Evolutionary conservation across 2,113 vertebrate genomes (phyloP).

Genomic region (Podarcis raffonei): DNA sequence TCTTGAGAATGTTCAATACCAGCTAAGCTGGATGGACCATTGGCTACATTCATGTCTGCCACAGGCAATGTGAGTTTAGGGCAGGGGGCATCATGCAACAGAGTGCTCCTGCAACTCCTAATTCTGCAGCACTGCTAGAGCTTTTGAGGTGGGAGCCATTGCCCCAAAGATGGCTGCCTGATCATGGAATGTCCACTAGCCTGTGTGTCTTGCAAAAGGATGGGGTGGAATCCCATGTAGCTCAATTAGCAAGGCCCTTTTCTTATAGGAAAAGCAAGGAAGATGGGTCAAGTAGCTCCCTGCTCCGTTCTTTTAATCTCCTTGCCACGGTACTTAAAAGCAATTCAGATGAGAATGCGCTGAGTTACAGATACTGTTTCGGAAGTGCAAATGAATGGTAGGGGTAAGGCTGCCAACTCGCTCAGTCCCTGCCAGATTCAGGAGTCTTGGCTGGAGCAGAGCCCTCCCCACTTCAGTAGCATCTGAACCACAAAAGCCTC

Average conservation of each 20-base stretch:
- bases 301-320: slow-evolving; percentile 7
- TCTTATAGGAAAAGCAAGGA: neutral
- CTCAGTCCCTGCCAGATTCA: neutral
- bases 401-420: neutral
- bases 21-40: neutral
- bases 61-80: neutral
- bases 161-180: neutral
- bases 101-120: neutral
- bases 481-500: neutral
- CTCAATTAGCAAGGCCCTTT: accelerated
- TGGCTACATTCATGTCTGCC: neutral
- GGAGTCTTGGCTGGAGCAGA: neutral
- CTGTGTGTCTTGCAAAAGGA: neutral
- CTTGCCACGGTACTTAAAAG: neutral
- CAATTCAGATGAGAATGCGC: neutral
- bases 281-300: neutral
- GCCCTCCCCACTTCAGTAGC: neutral
- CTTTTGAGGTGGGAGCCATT: neutral
- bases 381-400: neutral
- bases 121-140: neutral
- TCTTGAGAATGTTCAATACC: neutral
- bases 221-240: neutral
- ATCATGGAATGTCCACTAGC: neutral
- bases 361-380: neutral
- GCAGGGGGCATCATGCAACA: neutral